Percentiles rank a stretch among this genome's conserved stretches.
These are phyloP conservation scores for Ochotona princeps DNA, from an alignment of 2,113 vertebrate genomes.

Conservation along the genomic window DNA sequence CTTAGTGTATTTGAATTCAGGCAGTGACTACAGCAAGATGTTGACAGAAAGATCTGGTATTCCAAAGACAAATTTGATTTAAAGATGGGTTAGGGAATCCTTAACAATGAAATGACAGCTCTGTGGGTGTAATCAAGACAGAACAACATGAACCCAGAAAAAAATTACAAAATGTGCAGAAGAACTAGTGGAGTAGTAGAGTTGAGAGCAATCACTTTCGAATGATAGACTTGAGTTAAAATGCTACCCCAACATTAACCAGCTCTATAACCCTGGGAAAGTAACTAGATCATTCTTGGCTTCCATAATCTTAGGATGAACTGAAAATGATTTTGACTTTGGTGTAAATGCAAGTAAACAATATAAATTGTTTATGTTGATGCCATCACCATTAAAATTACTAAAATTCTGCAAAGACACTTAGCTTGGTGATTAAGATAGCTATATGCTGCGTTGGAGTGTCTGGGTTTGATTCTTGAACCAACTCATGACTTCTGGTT, in stretches of 20 bases:
- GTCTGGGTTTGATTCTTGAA: too few relatives aligned
- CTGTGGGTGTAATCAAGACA: not conserved
- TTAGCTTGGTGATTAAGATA: too few relatives aligned
- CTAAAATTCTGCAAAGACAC: not conserved
- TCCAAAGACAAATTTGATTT: slow-evolving; percentile 49
- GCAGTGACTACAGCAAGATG: not conserved
- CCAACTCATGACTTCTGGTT: too few relatives aligned
- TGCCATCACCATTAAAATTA: not conserved
- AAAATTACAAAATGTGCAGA: slow-evolving; percentile 14
- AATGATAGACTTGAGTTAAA: not conserved
- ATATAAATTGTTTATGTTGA: not conserved
- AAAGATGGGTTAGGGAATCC: slow-evolving; percentile 49
- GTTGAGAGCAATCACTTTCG: not conserved
- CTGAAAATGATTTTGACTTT: not conserved
- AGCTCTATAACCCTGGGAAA: not conserved
- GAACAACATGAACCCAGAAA: slow-evolving; percentile 28
- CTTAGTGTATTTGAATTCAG: not conserved
- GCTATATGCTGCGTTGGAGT: too few relatives aligned
- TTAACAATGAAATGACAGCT: slow-evolving; percentile 2
- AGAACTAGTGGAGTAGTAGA: not conserved
- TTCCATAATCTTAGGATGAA: slow-evolving; percentile 8
- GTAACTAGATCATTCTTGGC: not conserved
- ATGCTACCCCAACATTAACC: not conserved
- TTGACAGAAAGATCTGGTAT: slow-evolving; percentile 10
- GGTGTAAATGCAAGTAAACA: not conserved